These are phyloP conservation scores for Pseudococcus longispinus DNA, from an alignment of 2,888 invertebrate genomes.

Conservation along the genomic window DNA sequence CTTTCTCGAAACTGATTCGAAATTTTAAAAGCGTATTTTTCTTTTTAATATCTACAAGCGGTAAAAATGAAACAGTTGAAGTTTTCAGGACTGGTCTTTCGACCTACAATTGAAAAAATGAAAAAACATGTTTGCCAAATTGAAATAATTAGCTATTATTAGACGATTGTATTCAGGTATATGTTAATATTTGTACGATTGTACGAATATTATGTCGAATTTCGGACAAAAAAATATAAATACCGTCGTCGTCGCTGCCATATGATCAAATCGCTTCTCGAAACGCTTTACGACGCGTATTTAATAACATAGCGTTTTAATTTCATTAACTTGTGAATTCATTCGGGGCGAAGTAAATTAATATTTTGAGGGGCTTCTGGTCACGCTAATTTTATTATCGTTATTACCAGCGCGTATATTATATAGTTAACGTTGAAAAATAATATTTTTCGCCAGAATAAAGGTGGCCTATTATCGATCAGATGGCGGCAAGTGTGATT, in stretches of 20 bases:
- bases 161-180: background rate
- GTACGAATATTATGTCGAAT: background rate
- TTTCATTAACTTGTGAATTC: constrained; percentile 55
- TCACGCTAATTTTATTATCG: constrained; percentile 56
- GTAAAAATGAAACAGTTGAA: too few relatives aligned
- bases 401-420: constrained; percentile 11
- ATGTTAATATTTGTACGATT: background rate
- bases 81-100: too few relatives aligned
- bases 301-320: constrained; percentile 55
- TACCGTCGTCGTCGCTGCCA: background rate
- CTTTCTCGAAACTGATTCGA: background rate
- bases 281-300: constrained; percentile 42
- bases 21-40: constrained; percentile 35
- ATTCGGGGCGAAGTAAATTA: constrained; percentile 50
- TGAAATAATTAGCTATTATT: background rate
- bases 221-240: background rate
- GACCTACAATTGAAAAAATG: background rate
- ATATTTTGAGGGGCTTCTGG: constrained; percentile 53
- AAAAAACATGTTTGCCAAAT: background rate
- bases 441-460: constrained; percentile 41
- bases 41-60: background rate
- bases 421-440: constrained; percentile 44
- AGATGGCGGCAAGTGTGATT: constrained; percentile 39
- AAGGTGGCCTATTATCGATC: constrained; percentile 50
- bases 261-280: constrained; percentile 5